Percentiles rank a stretch among this genome's conserved stretches.
Conservation (phyloP, 2,113 vertebrate genomes). For the Oceanites oceanicus region DNA sequence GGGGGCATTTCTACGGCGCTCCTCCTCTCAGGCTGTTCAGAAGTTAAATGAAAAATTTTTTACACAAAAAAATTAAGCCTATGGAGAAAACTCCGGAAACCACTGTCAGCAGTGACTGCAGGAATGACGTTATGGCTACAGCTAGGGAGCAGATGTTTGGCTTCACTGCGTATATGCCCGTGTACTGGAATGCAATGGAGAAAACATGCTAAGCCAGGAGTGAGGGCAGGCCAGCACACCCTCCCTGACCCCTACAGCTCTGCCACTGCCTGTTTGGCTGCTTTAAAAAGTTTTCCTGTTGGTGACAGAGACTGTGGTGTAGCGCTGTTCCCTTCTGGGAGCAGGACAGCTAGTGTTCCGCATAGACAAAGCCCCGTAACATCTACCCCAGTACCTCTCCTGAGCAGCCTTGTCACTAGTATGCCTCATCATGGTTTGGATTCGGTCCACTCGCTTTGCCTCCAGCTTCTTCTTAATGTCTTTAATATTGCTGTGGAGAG, state of each 20-base stretch:
- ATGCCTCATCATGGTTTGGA: constrained; percentile 73
- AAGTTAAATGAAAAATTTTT: too few relatives aligned
- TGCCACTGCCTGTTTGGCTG: neutral
- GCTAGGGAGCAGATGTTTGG: neutral
- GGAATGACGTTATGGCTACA: neutral
- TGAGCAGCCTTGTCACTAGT: constrained; percentile 80
- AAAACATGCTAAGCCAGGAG: neutral
- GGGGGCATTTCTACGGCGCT: neutral
- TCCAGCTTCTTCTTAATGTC: constrained; percentile 86
- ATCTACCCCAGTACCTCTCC: constrained; percentile 76
- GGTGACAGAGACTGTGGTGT: neutral
- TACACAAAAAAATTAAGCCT: neutral
- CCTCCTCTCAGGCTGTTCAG: neutral
- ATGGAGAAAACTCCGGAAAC: neutral
- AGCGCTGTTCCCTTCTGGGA: neutral
- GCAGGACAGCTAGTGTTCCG: neutral
- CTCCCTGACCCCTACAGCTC: neutral
- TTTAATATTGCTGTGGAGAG: constrained; percentile 81
- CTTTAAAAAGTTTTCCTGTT: too few relatives aligned
- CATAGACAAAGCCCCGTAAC: neutral
- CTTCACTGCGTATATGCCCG: neutral
- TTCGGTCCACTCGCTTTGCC: constrained; percentile 72
- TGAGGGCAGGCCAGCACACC: neutral
- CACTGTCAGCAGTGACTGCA: neutral
- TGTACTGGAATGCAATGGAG: too few relatives aligned